Percentiles rank a stretch among this genome's conserved stretches.
Evolutionary conservation across 1,140 invertebrate genomes (phyloP).

Genomic region (Panulirus ornatus): DNA sequence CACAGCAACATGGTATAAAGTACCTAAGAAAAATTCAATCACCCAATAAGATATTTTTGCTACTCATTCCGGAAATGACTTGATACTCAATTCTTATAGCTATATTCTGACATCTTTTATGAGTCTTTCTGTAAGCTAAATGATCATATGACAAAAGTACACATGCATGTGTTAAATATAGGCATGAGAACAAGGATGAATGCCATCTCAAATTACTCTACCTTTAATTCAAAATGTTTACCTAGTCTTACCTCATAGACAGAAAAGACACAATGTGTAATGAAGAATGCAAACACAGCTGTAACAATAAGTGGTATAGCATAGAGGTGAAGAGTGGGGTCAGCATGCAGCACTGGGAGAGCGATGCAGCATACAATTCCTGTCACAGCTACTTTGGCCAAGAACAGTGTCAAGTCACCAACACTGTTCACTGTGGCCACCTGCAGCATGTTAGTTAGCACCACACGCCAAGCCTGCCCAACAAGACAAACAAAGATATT

Average conservation of each 20-base stretch:
- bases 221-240: too few relatives aligned
- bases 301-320: conserved; percentile 79
- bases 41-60: too few relatives aligned
- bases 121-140: too few relatives aligned
- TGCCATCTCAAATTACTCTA: too few relatives aligned
- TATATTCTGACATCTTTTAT: too few relatives aligned
- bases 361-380: conserved; percentile 62
- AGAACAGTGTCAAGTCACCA: conserved; percentile 90
- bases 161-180: too few relatives aligned
- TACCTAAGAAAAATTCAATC: too few relatives aligned
- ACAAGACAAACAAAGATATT: neutral
- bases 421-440: conserved; percentile 94
- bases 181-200: too few relatives aligned
- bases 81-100: too few relatives aligned
- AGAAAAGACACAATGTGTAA: conserved; percentile 93
- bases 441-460: conserved; percentile 79
- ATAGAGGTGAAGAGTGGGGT: conserved; percentile 81
- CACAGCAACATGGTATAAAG: too few relatives aligned
- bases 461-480: conserved; percentile 59
- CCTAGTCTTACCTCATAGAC: conserved; percentile 89
- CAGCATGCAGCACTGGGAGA: conserved; percentile 76
- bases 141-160: too few relatives aligned
- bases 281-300: conserved; percentile 83
- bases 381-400: conserved; percentile 92
- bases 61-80: too few relatives aligned